These are phyloP conservation scores for Hystrix cristata DNA, from an alignment of 2,113 vertebrate species.

Conservation along the genomic window DNA sequence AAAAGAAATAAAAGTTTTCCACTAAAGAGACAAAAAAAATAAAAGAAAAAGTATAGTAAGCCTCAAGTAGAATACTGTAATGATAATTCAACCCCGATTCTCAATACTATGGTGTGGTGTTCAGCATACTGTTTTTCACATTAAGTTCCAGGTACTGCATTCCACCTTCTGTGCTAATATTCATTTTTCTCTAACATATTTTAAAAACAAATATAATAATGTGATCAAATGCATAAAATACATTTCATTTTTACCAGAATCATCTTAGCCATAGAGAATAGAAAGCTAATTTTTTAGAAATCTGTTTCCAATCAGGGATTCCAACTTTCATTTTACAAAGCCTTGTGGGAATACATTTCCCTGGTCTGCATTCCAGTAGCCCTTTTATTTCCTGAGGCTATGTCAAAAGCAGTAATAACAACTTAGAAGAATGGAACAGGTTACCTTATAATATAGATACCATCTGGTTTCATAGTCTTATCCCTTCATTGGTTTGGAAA, in stretches of 20 bases:
- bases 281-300: conserved; percentile 84
- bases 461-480: conserved; percentile 82
- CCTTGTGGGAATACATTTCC: conserved; percentile 88
- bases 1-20: not conserved
- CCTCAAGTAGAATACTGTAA: not conserved
- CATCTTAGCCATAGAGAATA: conserved; percentile 79
- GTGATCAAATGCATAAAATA: conserved; percentile 74
- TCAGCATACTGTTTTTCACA: conserved; percentile 57
- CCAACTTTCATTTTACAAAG: conserved; percentile 87
- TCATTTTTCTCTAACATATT: conserved; percentile 53
- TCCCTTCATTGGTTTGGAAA: conserved; percentile 80
- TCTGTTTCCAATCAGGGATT: conserved; percentile 90
- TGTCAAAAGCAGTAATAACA: conserved; percentile 88
- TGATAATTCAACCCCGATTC: not conserved
- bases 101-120: not conserved
- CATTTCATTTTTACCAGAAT: conserved; percentile 81
- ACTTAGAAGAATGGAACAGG: conserved; percentile 85
- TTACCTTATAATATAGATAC: conserved; percentile 86
- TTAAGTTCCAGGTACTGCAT: conserved; percentile 39
- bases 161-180: conserved; percentile 48
- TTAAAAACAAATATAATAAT: conserved; percentile 74
- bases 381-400: conserved; percentile 89
- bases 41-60: not conserved
- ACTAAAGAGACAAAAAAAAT: not conserved
- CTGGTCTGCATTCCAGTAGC: conserved; percentile 89